Conservation (phyloP, 92 coral and sea anemone species). For the Muricea muricata region DNA sequence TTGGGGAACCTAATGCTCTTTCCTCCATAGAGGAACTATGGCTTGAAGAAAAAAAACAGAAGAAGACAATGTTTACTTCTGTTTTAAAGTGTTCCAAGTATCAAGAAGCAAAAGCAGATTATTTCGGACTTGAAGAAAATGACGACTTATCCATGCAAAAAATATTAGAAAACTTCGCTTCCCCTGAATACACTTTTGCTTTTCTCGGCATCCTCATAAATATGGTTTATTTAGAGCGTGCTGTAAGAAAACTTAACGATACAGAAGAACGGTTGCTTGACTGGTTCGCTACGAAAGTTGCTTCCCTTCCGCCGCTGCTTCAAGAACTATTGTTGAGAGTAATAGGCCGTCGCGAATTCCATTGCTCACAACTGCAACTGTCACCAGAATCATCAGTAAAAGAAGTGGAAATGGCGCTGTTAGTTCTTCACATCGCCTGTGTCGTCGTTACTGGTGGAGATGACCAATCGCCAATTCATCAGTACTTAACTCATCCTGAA, state of each 20-base stretch:
- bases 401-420: conserved; percentile 74
- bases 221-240: conserved; percentile 74
- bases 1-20: conserved; percentile 60
- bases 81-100: conserved; percentile 25
- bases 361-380: conserved; percentile 63
- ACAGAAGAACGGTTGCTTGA: conserved; percentile 72
- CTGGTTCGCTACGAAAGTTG: conserved; percentile 44
- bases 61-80: conserved; percentile 28
- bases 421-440: conserved; percentile 74
- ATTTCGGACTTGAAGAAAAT: not conserved
- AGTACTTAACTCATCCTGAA: not conserved
- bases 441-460: conserved; percentile 48
- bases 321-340: conserved; percentile 62
- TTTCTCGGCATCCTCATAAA: conserved; percentile 69
- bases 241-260: conserved; percentile 71
- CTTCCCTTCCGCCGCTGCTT: conserved; percentile 44
- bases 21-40: conserved; percentile 46
- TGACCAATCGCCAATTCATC: not conserved
- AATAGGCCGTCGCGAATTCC: conserved; percentile 72
- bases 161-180: conserved; percentile 45
- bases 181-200: not conserved
- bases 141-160: not conserved
- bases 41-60: conserved; percentile 34
- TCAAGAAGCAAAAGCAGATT: conserved; percentile 31
- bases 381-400: conserved; percentile 66